Evolutionary conservation across 1,140 invertebrate genomes (phyloP).

Genomic region (Drosophila equinoxialis): DNA sequence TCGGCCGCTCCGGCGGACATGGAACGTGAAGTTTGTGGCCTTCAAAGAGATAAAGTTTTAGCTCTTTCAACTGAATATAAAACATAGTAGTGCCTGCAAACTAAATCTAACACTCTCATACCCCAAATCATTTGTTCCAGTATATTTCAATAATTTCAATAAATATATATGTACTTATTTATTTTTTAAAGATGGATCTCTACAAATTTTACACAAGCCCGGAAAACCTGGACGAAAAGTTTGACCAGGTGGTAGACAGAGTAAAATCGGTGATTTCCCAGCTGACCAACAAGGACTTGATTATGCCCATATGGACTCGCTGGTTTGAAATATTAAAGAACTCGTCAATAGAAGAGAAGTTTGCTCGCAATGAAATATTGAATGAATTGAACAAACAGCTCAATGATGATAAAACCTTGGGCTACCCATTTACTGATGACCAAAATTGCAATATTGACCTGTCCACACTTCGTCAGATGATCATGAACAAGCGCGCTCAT

Average conservation of each 20-base stretch:
- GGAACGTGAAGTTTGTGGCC: conserved; percentile 77
- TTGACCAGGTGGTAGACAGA: conserved; percentile 48
- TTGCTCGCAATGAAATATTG: conserved; percentile 64
- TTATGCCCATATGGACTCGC: conserved; percentile 45
- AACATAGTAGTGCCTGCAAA: too few species aligned
- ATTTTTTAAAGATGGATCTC: conserved; percentile 16
- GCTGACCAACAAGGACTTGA: conserved; percentile 24
- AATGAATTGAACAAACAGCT: conserved; percentile 63
- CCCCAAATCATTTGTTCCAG: neutral
- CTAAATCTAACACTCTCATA: too few species aligned
- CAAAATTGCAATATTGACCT: conserved; percentile 41
- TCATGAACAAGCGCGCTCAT: neutral
- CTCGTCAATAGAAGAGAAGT: conserved; percentile 42
- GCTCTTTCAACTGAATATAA: neutral
- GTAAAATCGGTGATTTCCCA: conserved; percentile 35
- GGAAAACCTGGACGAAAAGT: conserved; percentile 54
- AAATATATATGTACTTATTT: neutral
- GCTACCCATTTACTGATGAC: conserved; percentile 61
- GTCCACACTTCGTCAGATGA: conserved; percentile 32
- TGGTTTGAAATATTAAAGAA: conserved; percentile 62
- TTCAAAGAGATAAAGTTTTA: conserved; percentile 21
- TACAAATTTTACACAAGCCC: conserved; percentile 15
- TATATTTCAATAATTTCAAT: neutral
- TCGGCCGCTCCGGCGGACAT: conserved; percentile 77
- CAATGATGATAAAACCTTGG: conserved; percentile 34